Conservation (phyloP, 1,140 invertebrate genomes). For the Catajapyx aquilonaris region DNA sequence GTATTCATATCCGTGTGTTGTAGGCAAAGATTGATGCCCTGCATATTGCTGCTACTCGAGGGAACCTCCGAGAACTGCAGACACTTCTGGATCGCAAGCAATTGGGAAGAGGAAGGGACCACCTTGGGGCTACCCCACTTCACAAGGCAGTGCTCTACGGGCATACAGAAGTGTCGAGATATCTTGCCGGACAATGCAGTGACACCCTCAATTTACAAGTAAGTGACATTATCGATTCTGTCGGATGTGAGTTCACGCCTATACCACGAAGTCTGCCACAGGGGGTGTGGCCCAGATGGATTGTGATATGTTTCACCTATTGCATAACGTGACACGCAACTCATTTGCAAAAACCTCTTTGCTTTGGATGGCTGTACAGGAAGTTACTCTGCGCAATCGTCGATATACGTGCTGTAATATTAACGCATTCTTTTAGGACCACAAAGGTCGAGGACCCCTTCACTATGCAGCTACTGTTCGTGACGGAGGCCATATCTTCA, state of each 20-base stretch:
- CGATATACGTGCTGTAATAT: neutral
- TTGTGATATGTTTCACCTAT: too few relatives aligned
- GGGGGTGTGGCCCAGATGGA: too few relatives aligned
- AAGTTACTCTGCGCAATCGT: too few relatives aligned
- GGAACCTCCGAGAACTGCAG: slow-evolving; percentile 63
- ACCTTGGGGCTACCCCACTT: slow-evolving; percentile 72
- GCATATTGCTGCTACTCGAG: slow-evolving; percentile 64
- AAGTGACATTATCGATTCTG: too few relatives aligned
- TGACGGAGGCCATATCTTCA: slow-evolving; percentile 74
- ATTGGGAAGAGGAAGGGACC: slow-evolving; percentile 68
- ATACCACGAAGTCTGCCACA: too few relatives aligned
- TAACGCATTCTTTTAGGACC: slow-evolving; percentile 25
- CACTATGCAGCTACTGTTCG: slow-evolving; percentile 71
- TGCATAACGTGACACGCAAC: too few relatives aligned
- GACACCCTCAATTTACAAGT: too few relatives aligned
- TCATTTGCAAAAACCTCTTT: too few relatives aligned
- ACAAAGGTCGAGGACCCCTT: slow-evolving; percentile 65
- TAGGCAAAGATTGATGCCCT: slow-evolving; percentile 75
- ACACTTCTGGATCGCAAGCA: slow-evolving; percentile 70
- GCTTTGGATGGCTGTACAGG: too few relatives aligned
- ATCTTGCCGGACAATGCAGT: slow-evolving; percentile 8
- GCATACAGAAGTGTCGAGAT: slow-evolving; percentile 26
- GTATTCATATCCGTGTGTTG: too few relatives aligned
- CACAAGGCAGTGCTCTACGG: slow-evolving; percentile 69
- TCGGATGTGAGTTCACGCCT: too few relatives aligned